Evolutionary conservation across 2,888 invertebrate species (phyloP), one percentile per base, ranked within the genome.

Genomic region (Stramonita haemastoma): DNA sequence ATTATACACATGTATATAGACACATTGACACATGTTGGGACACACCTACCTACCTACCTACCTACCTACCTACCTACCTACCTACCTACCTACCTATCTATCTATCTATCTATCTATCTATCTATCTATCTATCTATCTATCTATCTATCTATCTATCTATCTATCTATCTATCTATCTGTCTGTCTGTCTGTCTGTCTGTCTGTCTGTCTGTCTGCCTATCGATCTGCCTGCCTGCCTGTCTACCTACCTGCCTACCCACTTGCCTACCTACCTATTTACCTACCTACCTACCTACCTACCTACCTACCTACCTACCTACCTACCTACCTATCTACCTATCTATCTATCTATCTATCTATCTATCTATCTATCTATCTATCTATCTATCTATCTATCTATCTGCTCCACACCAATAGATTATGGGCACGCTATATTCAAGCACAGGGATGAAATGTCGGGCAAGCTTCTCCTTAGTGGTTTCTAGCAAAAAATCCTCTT

Each of bases 81-180:
- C 13, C 66, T 66, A 66, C 13, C 66, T 66, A 66, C 2, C 66
- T 66, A 66, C 13, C 66, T 66, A 66, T 66, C 66, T 66, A 66
- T 66, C 66, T 66, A 66, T 66, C 66, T 66, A 66, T 66, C 66
- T 66, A 66, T 66, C 66, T 66, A 66, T 66, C 66, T 66, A 66
- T 66, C 66, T 66, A 66, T 66, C 66, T 66, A 66, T 66, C 66
- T 66, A 66, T 66, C 66, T 66, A 66, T 66, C 66, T 66, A 66
- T 66, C 66, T 66, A 66, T 66, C 66, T 66, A 66, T 66, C 66
- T 66, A 66, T 66, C 66, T 66, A 66, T 66, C 66, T 66, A 66
- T 26, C 66, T 66, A 66, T 66, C 66, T 66, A 66, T 17, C 66
- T 66, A 66, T 66, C 66, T 66, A 66, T 66, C 66, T 66, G 13